These are phyloP conservation scores for Poecile atricapillus DNA, from an alignment of 2,113 vertebrate genomes.

Conservation along the genomic window DNA sequence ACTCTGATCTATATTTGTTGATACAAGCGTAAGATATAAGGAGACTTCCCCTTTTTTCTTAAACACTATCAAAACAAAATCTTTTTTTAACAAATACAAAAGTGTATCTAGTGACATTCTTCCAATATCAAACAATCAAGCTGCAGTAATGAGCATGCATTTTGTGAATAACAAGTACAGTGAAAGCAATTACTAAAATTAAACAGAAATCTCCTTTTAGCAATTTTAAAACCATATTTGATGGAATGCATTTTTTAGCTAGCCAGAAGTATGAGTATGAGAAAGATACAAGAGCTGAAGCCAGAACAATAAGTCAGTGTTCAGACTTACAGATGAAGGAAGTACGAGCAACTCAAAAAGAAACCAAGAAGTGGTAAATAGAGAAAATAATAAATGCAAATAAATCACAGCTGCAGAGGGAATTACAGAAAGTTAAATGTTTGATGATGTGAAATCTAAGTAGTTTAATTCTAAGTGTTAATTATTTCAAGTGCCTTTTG, in stretches of 20 bases:
- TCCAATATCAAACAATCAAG: constrained; percentile 8
- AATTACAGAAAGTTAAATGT: constrained; percentile 55
- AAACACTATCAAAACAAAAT: neutral
- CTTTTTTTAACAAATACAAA: neutral
- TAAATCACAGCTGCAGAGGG: constrained; percentile 52
- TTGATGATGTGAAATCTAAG: constrained; percentile 61
- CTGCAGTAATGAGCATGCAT: neutral
- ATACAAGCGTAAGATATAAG: neutral
- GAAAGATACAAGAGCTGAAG: constrained; percentile 28
- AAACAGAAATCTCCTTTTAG: constrained; percentile 19
- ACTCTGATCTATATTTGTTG: neutral
- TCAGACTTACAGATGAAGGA: constrained; percentile 29
- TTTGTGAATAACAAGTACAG: neutral
- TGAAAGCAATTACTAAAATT: constrained; percentile 1
- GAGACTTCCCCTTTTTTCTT: neutral
- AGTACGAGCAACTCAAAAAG: constrained; percentile 38
- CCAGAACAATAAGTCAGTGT: constrained; percentile 26
- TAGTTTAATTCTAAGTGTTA: constrained; percentile 62
- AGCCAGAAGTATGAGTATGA: constrained; percentile 3
- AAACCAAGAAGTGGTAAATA: constrained; percentile 8
- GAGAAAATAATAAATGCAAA: constrained; percentile 59
- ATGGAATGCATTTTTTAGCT: neutral
- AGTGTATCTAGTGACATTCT: neutral
- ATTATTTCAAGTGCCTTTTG: constrained; percentile 62
- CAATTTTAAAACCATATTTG: constrained; percentile 5